Conservation (phyloP, 2,113 vertebrate species). For the Candoia aspera region DNA sequence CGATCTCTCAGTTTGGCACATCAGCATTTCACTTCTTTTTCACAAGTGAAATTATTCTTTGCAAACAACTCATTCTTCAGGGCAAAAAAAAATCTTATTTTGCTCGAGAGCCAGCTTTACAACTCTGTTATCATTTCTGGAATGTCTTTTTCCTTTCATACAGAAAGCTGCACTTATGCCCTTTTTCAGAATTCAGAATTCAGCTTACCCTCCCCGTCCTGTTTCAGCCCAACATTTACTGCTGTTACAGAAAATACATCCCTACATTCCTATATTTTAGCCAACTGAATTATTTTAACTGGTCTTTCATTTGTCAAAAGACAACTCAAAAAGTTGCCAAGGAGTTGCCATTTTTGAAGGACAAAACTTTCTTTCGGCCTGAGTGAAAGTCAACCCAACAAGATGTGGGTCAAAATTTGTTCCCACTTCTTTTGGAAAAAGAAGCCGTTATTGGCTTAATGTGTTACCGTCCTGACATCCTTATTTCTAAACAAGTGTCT, state of each 20-base stretch:
- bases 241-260: neutral
- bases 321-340: neutral
- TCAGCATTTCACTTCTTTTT: neutral
- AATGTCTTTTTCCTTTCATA: neutral
- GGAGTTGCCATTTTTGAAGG: neutral
- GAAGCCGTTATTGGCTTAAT: neutral
- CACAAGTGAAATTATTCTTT: neutral
- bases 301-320: neutral
- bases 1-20: neutral
- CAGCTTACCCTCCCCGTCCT: rapidly evolving
- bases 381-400: neutral
- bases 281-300: neutral
- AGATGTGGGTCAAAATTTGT: neutral
- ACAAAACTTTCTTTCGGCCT: neutral
- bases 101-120: neutral
- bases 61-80: neutral
- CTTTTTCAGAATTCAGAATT: too few relatives aligned
- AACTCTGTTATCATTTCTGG: neutral
- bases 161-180: neutral
- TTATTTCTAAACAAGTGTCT: neutral
- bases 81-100: neutral
- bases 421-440: neutral
- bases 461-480: neutral
- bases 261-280: neutral
- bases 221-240: neutral